A percentile compares a stretch with the other conserved stretches of the same genome.
Conservation (phyloP, 2,113 vertebrate genomes). For the Trichomycterus rosablanca region DNA sequence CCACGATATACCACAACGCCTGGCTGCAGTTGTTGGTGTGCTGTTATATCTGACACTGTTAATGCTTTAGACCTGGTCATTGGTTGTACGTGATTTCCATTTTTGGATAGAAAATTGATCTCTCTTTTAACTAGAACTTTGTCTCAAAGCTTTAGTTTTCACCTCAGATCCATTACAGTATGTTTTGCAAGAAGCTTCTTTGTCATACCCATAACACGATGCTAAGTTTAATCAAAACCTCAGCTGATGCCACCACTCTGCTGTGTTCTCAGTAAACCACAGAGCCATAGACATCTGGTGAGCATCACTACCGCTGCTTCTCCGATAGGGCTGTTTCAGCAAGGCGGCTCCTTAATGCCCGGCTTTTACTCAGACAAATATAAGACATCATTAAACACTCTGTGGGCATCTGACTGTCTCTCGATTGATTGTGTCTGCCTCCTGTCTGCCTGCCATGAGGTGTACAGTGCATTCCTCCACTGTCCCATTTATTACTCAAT, state of each 20-base stretch:
- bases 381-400: conserved; percentile 40
- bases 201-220: neutral
- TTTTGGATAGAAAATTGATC: too few species aligned
- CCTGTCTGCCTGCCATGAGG: conserved; percentile 48
- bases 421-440: conserved; percentile 40
- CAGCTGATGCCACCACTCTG: neutral
- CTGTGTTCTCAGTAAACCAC: neutral
- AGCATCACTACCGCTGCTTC: neutral
- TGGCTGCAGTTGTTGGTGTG: conserved; percentile 48
- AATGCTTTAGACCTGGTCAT: too few species aligned
- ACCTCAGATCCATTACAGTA: too few species aligned
- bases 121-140: too few species aligned
- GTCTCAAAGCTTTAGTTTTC: too few species aligned
- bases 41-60: too few species aligned
- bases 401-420: conserved; percentile 39
- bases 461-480: conserved; percentile 38
- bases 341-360: conserved; percentile 20
- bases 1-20: conserved; percentile 40
- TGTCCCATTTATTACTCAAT: conserved; percentile 54
- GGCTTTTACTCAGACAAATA: conserved; percentile 29
- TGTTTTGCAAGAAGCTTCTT: conserved; percentile 1
- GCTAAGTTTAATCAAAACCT: neutral
- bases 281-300: neutral
- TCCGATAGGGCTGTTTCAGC: neutral
- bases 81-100: too few species aligned